Conservation (phyloP, 1,140 invertebrate species). For the Zaprionus taronus region DNA sequence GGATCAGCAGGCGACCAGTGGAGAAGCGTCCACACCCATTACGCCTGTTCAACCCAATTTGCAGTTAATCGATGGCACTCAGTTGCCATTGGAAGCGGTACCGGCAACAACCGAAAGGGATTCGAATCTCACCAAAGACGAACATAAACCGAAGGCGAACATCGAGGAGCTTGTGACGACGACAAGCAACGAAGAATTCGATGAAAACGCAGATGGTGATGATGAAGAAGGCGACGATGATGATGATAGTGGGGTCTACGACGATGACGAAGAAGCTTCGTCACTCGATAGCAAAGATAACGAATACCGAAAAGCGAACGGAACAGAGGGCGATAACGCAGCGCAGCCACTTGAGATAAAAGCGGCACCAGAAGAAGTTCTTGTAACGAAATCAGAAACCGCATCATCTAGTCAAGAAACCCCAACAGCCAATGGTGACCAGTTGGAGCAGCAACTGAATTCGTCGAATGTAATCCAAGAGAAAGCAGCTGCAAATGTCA, state of each 20-base stretch:
- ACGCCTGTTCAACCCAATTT: slow-evolving; percentile 50
- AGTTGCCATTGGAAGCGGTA: slow-evolving; percentile 56
- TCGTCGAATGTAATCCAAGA: not conserved
- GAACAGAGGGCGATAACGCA: slow-evolving; percentile 4
- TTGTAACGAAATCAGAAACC: not conserved
- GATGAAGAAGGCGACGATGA: slow-evolving; percentile 33
- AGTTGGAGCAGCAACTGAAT: not conserved
- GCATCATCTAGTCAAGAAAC: slow-evolving; percentile 1
- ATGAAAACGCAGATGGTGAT: slow-evolving; percentile 54
- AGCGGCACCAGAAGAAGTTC: not conserved
- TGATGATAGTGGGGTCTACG: slow-evolving; percentile 15
- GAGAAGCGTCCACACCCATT: slow-evolving; percentile 35
- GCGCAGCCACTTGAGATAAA: not conserved
- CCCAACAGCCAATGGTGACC: not conserved
- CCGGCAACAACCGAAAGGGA: slow-evolving; percentile 30
- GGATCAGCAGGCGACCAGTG: slow-evolving; percentile 12
- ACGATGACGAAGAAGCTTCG: slow-evolving; percentile 32
- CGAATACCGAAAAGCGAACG: slow-evolving; percentile 18
- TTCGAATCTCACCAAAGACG: slow-evolving; percentile 14
- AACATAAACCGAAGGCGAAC: slow-evolving; percentile 4
- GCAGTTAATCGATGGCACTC: slow-evolving; percentile 71
- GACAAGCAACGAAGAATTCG: slow-evolving; percentile 20
- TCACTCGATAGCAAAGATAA: slow-evolving; percentile 47
- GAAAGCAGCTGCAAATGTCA: not conserved
- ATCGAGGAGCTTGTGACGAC: slow-evolving; percentile 7